Conservation (phyloP, 2,113 vertebrate genomes). For the Ammospiza nelsoni region DNA sequence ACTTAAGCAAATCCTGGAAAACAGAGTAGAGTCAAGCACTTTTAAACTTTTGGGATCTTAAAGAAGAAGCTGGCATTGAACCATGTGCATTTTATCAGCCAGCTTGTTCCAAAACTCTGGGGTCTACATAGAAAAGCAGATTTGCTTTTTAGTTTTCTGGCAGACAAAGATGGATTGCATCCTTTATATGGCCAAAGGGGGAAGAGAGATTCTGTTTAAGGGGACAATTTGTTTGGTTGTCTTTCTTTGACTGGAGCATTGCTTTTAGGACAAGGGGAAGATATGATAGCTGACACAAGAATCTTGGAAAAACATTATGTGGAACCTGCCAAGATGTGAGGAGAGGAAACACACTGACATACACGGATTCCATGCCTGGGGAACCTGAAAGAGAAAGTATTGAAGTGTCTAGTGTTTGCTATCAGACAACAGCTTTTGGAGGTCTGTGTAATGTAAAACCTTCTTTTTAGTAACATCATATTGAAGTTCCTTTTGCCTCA, state of each 20-base stretch:
- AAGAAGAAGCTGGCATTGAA: conserved; percentile 4
- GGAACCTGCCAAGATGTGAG: not conserved
- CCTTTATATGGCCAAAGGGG: not conserved
- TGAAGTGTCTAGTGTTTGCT: not conserved
- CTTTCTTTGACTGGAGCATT: not conserved
- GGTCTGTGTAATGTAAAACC: not conserved
- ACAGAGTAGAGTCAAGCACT: not conserved
- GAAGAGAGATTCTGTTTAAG: not conserved
- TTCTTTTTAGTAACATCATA: not conserved
- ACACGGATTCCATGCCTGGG: fast-evolving
- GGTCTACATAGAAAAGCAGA: not conserved
- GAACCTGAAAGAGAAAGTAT: not conserved
- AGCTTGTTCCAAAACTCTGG: conserved; percentile 11
- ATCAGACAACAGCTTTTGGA: not conserved
- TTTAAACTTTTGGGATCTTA: not conserved
- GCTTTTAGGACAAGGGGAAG: not conserved
- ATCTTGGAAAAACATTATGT: not conserved
- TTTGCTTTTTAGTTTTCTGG: conserved; percentile 24
- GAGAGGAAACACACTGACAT: not conserved
- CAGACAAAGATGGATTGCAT: conserved; percentile 10
- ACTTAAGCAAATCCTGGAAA: not conserved
- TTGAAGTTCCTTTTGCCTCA: not conserved
- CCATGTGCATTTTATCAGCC: not conserved
- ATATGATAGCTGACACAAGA: not conserved
- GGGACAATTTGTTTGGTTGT: not conserved